A percentile compares a stretch with the other conserved stretches of the same genome.
phyloP scores from a whole-genome alignment of 2,113 vertebrate species.

The Tragulus kanchil region DNA sequence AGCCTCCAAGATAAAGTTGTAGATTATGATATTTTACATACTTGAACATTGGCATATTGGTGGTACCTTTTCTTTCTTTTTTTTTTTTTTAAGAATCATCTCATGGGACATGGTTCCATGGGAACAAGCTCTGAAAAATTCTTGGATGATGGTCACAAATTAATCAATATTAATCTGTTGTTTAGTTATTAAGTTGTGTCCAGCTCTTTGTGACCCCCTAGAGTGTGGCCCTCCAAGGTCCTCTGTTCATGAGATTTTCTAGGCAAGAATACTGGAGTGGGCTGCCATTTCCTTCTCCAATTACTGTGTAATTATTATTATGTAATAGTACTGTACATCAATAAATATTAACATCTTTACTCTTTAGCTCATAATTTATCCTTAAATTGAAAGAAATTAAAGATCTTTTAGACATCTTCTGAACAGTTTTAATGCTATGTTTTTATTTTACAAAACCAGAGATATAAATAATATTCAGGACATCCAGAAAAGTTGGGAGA shows the following conservation, averaged over 20 bases:
- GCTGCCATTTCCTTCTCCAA: neutral
- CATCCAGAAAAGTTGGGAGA: neutral
- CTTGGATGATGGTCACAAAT: neutral
- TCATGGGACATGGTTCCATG: neutral
- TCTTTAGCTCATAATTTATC: neutral
- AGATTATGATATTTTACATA: neutral
- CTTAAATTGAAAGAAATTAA: slow-evolving; percentile 26
- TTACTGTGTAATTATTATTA: neutral
- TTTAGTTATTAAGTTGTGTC: neutral
- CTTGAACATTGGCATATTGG: neutral
- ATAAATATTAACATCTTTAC: neutral
- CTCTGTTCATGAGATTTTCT: neutral
- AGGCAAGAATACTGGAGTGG: neutral
- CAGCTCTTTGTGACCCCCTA: neutral
- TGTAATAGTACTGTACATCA: neutral
- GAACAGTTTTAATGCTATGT: slow-evolving; percentile 31
- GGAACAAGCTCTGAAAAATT: neutral
- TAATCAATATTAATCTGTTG: neutral
- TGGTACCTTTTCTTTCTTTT: neutral
- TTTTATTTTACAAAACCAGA: slow-evolving; percentile 56
- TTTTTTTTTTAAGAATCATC: neutral
- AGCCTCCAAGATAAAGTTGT: neutral
- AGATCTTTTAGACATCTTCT: neutral
- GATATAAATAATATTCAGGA: slow-evolving; percentile 12
- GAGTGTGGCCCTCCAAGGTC: neutral